Evolutionary conservation across 2,888 invertebrate genomes (phyloP).

Genomic region (Biston stratarius): DNA sequence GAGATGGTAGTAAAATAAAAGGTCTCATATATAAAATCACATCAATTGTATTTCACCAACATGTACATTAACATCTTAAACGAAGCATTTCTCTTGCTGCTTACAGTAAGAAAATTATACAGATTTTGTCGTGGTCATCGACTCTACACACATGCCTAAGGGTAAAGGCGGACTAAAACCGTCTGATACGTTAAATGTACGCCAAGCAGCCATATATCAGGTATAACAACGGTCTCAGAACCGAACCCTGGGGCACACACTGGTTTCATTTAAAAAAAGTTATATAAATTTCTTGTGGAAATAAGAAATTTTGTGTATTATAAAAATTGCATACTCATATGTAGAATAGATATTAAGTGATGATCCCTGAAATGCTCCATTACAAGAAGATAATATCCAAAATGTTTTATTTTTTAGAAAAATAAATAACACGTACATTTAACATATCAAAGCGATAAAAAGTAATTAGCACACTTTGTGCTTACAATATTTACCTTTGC

Average conservation of each 20-base stretch:
- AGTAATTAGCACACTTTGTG: slow-evolving; percentile 72
- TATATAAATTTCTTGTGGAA: neutral
- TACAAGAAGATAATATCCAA: slow-evolving; percentile 1
- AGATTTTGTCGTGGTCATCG: slow-evolving; percentile 63
- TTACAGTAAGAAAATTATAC: slow-evolving; percentile 77
- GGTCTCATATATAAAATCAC: slow-evolving; percentile 79
- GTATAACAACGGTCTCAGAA: slow-evolving; percentile 39
- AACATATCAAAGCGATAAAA: slow-evolving; percentile 69
- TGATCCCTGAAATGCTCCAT: slow-evolving; percentile 4
- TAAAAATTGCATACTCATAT: neutral
- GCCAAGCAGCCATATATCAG: slow-evolving; percentile 32
- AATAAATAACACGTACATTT: slow-evolving; percentile 60
- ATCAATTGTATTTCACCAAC: slow-evolving; percentile 87
- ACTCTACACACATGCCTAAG: slow-evolving; percentile 81
- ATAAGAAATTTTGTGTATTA: neutral
- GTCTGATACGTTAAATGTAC: slow-evolving; percentile 69
- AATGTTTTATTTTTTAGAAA: slow-evolving; percentile 28
- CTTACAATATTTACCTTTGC: slow-evolving; percentile 66
- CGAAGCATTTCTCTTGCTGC: slow-evolving; percentile 82
- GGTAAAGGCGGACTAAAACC: slow-evolving; percentile 80
- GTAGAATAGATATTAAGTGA: neutral
- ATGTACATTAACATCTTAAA: slow-evolving; percentile 84
- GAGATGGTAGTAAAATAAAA: slow-evolving; percentile 66
- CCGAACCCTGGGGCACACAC: slow-evolving; percentile 29
- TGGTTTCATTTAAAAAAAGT: neutral